Base-by-base conservation (phyloP, 2,888 invertebrate genomes). In the Calliscelio sp. region DNA sequence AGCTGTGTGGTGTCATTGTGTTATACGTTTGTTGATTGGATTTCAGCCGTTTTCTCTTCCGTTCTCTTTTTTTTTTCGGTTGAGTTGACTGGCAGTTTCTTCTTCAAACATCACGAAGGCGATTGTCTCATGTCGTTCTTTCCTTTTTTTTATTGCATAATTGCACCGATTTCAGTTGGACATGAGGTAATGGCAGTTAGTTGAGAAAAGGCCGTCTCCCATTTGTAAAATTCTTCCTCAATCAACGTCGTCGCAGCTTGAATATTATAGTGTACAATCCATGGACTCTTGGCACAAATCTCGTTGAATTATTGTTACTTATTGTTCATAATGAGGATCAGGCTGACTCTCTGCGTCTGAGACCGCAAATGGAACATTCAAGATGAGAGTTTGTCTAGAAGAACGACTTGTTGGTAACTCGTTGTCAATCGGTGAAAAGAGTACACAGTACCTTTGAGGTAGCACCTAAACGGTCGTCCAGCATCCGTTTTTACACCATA, bases 151-250 rank as follows among this genome's bases (percentile, higher is more conserved):
- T 83, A 70, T 78, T 81, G 78, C 81, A 68, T 49, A 68, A 66
- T 77, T 70, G 71, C 65, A 53, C 51, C 68, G 65, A 49, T 78
- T 70, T 59, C 46, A 46, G 28, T 81, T 85, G 81, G 88, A 86
- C 88, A 89, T 86, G 86, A 87, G 83, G 81, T 88, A 88, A 89
- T 91, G 91, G 91, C 91, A 91, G 91, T 91, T 89, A 88, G 89
- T 86, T 86, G 78, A 83, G 83, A 78, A 85, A 89, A 89, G 88
- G 89, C 87, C 89, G 88, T 90, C 77, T 89, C 85, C n/a, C n/a
- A n/a, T n/a, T n/a, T n/a, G n/a, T n/a, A n/a, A n/a, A n/a, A n/a
- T n/a, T n/a, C n/a, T n/a, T n/a, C n/a, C n/a, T n/a, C n/a, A n/a
- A n/a, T n/a, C n/a, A n/a, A n/a, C n/a, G n/a, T n/a, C n/a, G n/a